phyloP scores from a whole-genome alignment of 1,140 invertebrate species.

The Druon quercuslanigerum region DNA sequence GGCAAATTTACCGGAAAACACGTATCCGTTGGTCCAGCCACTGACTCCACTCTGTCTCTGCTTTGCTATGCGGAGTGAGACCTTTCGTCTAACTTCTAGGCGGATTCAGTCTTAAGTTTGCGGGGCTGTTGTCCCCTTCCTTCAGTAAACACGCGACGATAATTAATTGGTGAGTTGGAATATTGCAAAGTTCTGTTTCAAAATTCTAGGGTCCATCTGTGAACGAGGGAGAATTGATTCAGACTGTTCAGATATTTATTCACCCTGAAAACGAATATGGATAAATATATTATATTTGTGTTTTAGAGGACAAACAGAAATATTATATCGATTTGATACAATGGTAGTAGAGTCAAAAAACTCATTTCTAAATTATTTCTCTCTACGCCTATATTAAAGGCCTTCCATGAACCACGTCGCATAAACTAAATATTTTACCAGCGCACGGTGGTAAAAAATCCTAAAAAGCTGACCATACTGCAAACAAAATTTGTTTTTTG shows the following conservation, averaged over 20 bases:
- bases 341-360: too few relatives aligned
- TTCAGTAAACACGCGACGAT: neutral
- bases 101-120: neutral
- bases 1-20: conserved; percentile 48
- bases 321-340: too few relatives aligned
- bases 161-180: conserved; percentile 16
- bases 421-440: too few relatives aligned
- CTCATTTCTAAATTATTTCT: too few relatives aligned
- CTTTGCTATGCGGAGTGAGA: neutral
- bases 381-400: too few relatives aligned
- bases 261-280: too few relatives aligned
- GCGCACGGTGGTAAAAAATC: too few relatives aligned
- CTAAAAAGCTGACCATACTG: too few relatives aligned
- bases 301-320: too few relatives aligned
- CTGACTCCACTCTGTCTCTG: neutral
- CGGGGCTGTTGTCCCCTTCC: neutral
- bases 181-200: neutral
- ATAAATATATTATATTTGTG: too few relatives aligned
- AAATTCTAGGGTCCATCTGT: neutral
- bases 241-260: neutral
- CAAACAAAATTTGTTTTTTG: too few relatives aligned
- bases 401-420: too few relatives aligned
- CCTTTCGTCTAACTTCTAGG: neutral
- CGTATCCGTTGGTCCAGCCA: conserved; percentile 8
- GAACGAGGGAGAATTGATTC: neutral